Evolutionary conservation across 2,797 vertebrate genomes (phyloP).

Genomic region (Sparidentex hasta): DNA sequence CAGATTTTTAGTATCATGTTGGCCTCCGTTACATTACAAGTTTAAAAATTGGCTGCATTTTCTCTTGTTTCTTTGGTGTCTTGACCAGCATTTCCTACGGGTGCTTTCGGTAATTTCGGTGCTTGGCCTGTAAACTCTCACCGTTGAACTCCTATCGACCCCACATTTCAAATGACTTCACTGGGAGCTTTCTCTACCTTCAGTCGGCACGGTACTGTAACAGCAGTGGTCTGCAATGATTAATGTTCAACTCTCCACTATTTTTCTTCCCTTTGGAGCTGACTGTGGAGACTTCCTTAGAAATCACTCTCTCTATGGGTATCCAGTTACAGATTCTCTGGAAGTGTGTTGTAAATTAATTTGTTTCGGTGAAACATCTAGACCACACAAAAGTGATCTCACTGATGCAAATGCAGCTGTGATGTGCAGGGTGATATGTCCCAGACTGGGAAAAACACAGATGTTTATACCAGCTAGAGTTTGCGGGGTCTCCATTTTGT

Average conservation of each 20-base stretch:
- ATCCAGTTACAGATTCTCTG: neutral
- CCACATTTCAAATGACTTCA: slow-evolving; percentile 13
- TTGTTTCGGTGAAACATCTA: neutral
- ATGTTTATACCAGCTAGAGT: slow-evolving; percentile 38
- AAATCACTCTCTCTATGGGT: neutral
- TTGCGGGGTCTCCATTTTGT: slow-evolving; percentile 14
- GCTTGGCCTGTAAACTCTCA: neutral
- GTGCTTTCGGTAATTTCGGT: neutral
- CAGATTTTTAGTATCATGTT: no score
- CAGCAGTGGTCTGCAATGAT: slow-evolving; percentile 2
- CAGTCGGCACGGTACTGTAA: neutral
- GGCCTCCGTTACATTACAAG: no score
- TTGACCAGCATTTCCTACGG: neutral
- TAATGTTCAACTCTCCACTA: neutral
- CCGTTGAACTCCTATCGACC: slow-evolving; percentile 16
- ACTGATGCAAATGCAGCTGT: slow-evolving; percentile 26
- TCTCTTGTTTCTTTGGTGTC: neutral
- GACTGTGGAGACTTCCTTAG: neutral
- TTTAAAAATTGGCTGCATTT: neutral
- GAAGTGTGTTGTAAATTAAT: neutral
- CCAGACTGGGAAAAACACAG: slow-evolving; percentile 28
- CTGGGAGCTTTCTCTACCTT: neutral
- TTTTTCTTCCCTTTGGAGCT: neutral
- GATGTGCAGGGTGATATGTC: slow-evolving; percentile 26
- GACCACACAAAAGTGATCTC: slow-evolving; percentile 40